phyloP scores from a whole-genome alignment of 2,797 vertebrate species.

The Eidolon dupreanum region DNA sequence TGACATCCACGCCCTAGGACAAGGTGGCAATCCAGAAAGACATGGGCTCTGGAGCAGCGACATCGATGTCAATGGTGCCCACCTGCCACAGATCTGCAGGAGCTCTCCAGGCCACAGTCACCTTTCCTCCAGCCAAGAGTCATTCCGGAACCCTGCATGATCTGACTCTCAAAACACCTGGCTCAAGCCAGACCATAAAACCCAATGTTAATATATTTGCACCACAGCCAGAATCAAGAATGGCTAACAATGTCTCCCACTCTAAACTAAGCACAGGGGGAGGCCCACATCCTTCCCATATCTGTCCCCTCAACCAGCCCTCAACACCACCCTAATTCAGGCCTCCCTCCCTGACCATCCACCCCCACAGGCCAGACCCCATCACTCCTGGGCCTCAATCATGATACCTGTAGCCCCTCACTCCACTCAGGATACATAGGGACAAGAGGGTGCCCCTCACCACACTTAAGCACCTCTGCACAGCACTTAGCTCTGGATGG shows the following conservation, averaged over 20 bases:
- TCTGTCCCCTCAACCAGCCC: background rate
- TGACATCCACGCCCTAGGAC: background rate
- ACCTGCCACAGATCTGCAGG: background rate
- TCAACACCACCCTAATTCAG: background rate
- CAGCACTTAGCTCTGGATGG: background rate
- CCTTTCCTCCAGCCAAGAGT: background rate
- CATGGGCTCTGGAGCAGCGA: background rate
- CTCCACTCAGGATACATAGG: background rate
- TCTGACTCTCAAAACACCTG: background rate
- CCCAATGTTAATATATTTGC: background rate
- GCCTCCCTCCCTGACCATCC: background rate
- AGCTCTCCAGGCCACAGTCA: background rate
- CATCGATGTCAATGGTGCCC: fast-evolving
- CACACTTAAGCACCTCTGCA: too few species aligned
- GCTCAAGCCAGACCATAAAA: background rate
- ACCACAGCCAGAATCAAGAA: background rate
- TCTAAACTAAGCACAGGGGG: background rate
- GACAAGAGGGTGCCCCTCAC: background rate
- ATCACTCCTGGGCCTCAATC: background rate
- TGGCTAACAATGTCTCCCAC: too few species aligned
- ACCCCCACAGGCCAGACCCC: background rate
- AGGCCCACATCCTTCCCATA: background rate
- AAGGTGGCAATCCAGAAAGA: background rate
- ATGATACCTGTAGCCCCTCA: background rate
- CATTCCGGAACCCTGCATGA: background rate